Base-by-base conservation (phyloP, 2,888 invertebrate species). In the Euproctis similis region DNA sequence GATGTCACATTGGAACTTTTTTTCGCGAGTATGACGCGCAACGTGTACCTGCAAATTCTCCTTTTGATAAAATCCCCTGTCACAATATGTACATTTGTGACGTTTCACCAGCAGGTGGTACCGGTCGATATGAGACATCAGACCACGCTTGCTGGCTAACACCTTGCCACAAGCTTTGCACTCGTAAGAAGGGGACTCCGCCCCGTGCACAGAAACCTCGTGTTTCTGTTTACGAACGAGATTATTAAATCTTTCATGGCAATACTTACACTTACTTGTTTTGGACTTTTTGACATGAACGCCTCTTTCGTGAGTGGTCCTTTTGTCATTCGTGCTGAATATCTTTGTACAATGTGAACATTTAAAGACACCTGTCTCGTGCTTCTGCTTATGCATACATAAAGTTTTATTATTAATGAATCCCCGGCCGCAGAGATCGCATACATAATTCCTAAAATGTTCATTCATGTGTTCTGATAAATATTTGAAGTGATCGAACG, bases 81-180 rank as follows among this genome's bases (percentile, higher is more conserved):
- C 62, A 40, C 88, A 87, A 0, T 81, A 44, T 4, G 67, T 52
- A 35, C 87, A 87, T 10, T 58, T 59, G 8, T 68, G 66, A 12
- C 62, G 77, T 33, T 47, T 67, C 20, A 67, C 69, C 0, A 61
- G 61, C 67, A 73, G 66, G 11, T 74, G 74, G 0, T 59, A 59
- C 14, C 59, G 61, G 31, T 61, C 62, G 13, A 72, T 72, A 21
- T 74, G 74, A 2, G 38, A 18, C 2, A 45, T 42, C 24, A 62
- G 37, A 4, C 42, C 44, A 9, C 53, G 52, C 8, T 51, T 46
- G 5, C 48, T 56, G 1, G 48, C 37, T 12, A 59, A 71, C 3
- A 30, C 32, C n/a, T 50, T 53, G 0, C 58, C 58, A 17, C 72
- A 73, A 0, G 56, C 56, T 3, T 52, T 45, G 16, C 72, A 72